Evolutionary conservation across 1,140 invertebrate genomes (phyloP).

Genomic region (Tetramorium alpestre): DNA sequence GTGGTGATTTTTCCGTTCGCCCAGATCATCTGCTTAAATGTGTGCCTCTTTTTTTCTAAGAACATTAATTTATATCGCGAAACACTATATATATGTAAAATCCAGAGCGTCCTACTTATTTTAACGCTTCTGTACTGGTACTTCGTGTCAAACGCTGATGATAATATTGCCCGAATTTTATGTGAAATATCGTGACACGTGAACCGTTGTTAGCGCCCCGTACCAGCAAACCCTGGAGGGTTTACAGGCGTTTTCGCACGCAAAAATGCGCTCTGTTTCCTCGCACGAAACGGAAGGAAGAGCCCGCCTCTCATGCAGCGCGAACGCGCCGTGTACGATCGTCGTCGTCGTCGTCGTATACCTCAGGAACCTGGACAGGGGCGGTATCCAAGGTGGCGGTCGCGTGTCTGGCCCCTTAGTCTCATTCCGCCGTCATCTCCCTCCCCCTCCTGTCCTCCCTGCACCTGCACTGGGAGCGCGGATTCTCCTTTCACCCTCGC

Average conservation of each 20-base stretch:
- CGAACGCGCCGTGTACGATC: constrained; percentile 5
- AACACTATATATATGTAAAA: neutral
- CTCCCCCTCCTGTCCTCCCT: neutral
- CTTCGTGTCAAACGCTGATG: neutral
- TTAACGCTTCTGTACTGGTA: neutral
- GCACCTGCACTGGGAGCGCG: constrained; percentile 24
- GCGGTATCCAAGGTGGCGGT: constrained; percentile 50
- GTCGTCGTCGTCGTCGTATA: constrained; percentile 10
- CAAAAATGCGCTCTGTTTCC: constrained; percentile 19
- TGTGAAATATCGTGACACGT: neutral
- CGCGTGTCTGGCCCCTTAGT: constrained; percentile 70
- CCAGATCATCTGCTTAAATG: neutral
- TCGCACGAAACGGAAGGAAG: constrained; percentile 16
- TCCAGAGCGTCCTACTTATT: neutral
- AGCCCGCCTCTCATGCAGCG: constrained; percentile 5
- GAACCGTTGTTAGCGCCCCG: neutral
- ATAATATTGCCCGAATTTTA: neutral
- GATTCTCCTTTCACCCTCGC: constrained; percentile 70
- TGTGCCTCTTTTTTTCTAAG: too few relatives aligned
- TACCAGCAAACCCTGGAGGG: neutral
- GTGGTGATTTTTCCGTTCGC: constrained; percentile 13
- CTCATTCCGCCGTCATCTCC: constrained; percentile 9
- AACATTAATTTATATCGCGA: neutral
- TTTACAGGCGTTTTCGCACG: constrained; percentile 31
- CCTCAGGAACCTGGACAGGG: constrained; percentile 54